Conservation (phyloP, 2,888 invertebrate genomes). For the Dysmachus trigonus region DNA sequence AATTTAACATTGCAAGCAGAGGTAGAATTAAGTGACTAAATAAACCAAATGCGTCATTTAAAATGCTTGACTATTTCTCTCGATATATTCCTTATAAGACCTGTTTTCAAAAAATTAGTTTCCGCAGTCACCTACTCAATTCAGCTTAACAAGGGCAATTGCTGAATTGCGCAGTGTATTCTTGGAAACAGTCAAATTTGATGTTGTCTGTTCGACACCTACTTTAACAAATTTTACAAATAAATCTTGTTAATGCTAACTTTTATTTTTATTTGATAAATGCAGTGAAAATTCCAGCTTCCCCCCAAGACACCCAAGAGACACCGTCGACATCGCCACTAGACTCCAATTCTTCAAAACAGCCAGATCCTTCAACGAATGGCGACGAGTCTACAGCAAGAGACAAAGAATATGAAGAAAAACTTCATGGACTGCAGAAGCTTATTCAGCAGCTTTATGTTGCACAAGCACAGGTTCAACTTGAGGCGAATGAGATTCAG, state of each 20-base stretch:
- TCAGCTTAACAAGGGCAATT: too few species aligned
- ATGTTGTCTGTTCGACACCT: too few species aligned
- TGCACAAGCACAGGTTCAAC: slow-evolving; percentile 63
- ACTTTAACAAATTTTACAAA: too few species aligned
- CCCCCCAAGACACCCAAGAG: neutral
- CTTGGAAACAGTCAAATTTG: too few species aligned
- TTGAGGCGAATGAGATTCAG: slow-evolving; percentile 62
- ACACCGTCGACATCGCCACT: neutral
- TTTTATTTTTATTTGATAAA: neutral
- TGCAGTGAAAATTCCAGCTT: neutral
- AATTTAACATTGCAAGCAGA: too few species aligned
- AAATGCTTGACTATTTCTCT: too few species aligned
- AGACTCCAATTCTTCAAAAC: neutral
- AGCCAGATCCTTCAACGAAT: neutral
- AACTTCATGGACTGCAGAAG: slow-evolving; percentile 52
- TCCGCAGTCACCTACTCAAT: too few species aligned
- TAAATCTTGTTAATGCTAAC: neutral
- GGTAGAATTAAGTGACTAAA: too few species aligned
- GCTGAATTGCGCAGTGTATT: too few species aligned
- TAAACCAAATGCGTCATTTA: too few species aligned
- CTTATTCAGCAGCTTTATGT: slow-evolving; percentile 61
- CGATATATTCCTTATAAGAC: too few species aligned
- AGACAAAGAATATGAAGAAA: neutral
- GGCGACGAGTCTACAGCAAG: neutral
- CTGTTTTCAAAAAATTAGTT: too few species aligned